Evolutionary conservation across 2,888 invertebrate genomes (phyloP).

Genomic region (Drosophila affinis): DNA sequence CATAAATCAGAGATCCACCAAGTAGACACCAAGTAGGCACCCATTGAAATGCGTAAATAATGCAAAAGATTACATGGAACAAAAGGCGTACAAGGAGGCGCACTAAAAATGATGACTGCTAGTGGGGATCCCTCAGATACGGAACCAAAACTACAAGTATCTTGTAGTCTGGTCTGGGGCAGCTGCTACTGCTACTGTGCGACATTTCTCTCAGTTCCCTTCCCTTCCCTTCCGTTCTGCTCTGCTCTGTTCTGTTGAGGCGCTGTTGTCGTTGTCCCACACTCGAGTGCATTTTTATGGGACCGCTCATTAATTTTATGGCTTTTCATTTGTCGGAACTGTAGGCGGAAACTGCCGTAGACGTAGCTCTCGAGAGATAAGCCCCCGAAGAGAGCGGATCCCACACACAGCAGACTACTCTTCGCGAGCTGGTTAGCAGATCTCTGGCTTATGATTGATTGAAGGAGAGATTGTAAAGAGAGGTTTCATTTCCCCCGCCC

Average conservation of each 20-base stretch:
- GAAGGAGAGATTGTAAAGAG: constrained; percentile 2
- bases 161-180: constrained; percentile 25
- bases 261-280: constrained; percentile 35
- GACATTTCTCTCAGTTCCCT: constrained; percentile 8
- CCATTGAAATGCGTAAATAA: constrained; percentile 38
- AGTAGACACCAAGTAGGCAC: constrained; percentile 2
- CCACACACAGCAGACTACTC: constrained; percentile 15
- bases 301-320: constrained; percentile 77
- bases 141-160: constrained; percentile 49
- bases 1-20: constrained; percentile 36
- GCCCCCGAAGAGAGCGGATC: constrained; percentile 36
- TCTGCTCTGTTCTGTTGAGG: neutral
- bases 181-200: constrained; percentile 39
- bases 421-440: constrained; percentile 15
- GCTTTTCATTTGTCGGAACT: constrained; percentile 70
- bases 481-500: neutral
- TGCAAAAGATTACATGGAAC: constrained; percentile 40
- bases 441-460: constrained; percentile 17
- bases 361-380: constrained; percentile 14
- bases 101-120: constrained; percentile 55
- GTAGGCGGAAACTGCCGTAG: constrained; percentile 26
- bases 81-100: constrained; percentile 25
- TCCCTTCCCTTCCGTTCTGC: too few relatives aligned
- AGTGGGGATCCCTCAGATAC: constrained; percentile 57
- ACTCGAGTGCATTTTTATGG: constrained; percentile 73